Evolutionary conservation across 1,140 invertebrate genomes (phyloP).

Genomic region (Drosophila mojavensis): DNA sequence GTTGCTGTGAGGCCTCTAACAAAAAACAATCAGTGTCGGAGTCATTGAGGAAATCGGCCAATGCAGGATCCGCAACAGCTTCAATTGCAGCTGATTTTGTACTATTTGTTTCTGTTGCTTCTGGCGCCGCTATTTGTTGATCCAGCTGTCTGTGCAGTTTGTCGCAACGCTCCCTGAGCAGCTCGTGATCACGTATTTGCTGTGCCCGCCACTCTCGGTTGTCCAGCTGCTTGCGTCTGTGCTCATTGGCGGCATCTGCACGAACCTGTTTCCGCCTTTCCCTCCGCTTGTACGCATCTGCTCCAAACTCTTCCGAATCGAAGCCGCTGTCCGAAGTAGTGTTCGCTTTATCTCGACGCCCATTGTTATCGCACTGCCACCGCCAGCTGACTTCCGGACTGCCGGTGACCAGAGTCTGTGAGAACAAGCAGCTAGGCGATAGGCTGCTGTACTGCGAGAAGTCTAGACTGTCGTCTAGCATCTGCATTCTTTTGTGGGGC

Average conservation of each 20-base stretch:
- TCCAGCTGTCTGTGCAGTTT: constrained; percentile 65
- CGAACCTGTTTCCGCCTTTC: constrained; percentile 55
- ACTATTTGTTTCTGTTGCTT: not conserved
- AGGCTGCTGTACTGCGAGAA: constrained; percentile 66
- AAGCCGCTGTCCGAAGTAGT: constrained; percentile 72
- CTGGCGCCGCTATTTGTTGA: constrained; percentile 34
- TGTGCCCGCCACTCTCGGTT: constrained; percentile 62
- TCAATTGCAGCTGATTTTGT: not conserved
- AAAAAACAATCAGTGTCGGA: constrained; percentile 73
- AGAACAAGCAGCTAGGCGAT: constrained; percentile 69
- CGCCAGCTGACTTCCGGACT: constrained; percentile 79
- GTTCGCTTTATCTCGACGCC: constrained; percentile 40
- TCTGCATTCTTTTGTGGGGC: constrained; percentile 60
- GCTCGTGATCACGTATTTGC: constrained; percentile 60
- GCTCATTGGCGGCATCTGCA: constrained; percentile 48
- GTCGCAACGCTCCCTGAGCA: constrained; percentile 72
- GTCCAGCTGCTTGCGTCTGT: constrained; percentile 61
- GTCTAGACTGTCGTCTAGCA: constrained; percentile 72
- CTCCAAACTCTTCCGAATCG: constrained; percentile 60
- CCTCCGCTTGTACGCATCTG: constrained; percentile 14
- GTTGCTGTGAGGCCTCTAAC: constrained; percentile 72
- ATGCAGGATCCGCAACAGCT: constrained; percentile 31
- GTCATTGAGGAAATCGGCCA: constrained; percentile 74
- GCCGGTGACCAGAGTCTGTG: constrained; percentile 68
- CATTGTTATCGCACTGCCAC: constrained; percentile 56